A percentile compares a stretch with the other conserved stretches of the same genome.
phyloP scores from a whole-genome alignment of 1,140 invertebrate genomes.

The Cotesia vestalis region DNA sequence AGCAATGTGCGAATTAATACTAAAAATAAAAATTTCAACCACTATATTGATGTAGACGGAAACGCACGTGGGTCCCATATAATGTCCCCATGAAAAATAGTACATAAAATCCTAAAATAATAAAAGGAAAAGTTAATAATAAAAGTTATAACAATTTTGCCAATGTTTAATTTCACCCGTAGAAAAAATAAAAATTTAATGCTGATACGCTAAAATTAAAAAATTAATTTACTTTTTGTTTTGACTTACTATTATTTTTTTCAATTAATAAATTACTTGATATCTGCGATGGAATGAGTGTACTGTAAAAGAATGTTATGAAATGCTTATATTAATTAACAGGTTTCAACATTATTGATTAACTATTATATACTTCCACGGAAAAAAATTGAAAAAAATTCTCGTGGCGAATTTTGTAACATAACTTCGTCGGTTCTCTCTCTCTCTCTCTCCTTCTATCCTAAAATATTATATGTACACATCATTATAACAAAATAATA shows the following conservation, averaged over 20 bases:
- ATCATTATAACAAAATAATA: slow-evolving; percentile 30
- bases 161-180: slow-evolving; percentile 52
- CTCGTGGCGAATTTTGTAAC: too few relatives aligned
- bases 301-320: too few relatives aligned
- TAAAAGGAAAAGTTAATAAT: slow-evolving; percentile 45
- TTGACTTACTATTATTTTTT: too few relatives aligned
- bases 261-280: too few relatives aligned
- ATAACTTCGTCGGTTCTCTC: not conserved
- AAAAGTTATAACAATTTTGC: slow-evolving; percentile 55
- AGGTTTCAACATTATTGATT: too few relatives aligned
- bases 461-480: slow-evolving; percentile 45
- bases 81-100: slow-evolving; percentile 63
- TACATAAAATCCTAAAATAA: slow-evolving; percentile 45
- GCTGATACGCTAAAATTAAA: too few relatives aligned
- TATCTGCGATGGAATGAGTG: too few relatives aligned
- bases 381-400: too few relatives aligned
- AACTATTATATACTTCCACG: too few relatives aligned
- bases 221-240: too few relatives aligned
- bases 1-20: slow-evolving; percentile 43
- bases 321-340: too few relatives aligned
- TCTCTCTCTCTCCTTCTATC: slow-evolving; percentile 19
- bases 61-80: slow-evolving; percentile 56
- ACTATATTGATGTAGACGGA: slow-evolving; percentile 56
- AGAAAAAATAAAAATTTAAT: too few relatives aligned
- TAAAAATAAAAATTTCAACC: slow-evolving; percentile 42